A percentile compares a stretch with the other conserved stretches of the same genome.
These are phyloP conservation scores for Pectinophora gossypiella DNA, from an alignment of 1,140 invertebrate species.

Conservation along the genomic window DNA sequence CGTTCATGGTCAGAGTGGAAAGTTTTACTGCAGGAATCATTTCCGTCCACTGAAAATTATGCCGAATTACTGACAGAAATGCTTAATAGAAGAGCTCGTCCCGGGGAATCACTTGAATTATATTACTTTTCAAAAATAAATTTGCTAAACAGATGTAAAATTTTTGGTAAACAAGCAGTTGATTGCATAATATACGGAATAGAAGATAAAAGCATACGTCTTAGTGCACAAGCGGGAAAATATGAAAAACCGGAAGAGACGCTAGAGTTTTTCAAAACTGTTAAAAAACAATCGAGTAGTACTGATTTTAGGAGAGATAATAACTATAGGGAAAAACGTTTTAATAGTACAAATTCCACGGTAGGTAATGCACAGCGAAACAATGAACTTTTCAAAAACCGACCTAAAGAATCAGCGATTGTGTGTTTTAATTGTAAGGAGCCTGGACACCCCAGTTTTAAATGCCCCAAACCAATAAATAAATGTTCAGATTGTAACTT, in stretches of 20 bases:
- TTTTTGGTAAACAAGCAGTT: constrained; percentile 28
- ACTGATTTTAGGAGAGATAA: neutral
- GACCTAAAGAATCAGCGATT: too few relatives aligned
- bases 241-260: constrained; percentile 22
- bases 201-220: constrained; percentile 20
- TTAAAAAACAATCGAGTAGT: constrained; percentile 5
- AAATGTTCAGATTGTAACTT: too few relatives aligned
- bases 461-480: constrained; percentile 5
- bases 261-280: constrained; percentile 23
- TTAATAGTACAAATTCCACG: neutral
- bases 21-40: constrained; percentile 10
- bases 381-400: neutral
- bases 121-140: constrained; percentile 39
- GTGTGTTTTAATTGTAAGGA: constrained; percentile 18
- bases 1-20: constrained; percentile 23
- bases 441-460: constrained; percentile 16
- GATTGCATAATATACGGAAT: constrained; percentile 33
- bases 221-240: constrained; percentile 21
- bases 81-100: constrained; percentile 19
- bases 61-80: constrained; percentile 26
- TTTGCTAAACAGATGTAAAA: constrained; percentile 29
- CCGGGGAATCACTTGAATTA: constrained; percentile 25
- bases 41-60: constrained; percentile 11
- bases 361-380: neutral
- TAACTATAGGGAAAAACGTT: neutral